Evolutionary conservation across 1,140 invertebrate species (phyloP).

Genomic region (Bombus superbus): DNA sequence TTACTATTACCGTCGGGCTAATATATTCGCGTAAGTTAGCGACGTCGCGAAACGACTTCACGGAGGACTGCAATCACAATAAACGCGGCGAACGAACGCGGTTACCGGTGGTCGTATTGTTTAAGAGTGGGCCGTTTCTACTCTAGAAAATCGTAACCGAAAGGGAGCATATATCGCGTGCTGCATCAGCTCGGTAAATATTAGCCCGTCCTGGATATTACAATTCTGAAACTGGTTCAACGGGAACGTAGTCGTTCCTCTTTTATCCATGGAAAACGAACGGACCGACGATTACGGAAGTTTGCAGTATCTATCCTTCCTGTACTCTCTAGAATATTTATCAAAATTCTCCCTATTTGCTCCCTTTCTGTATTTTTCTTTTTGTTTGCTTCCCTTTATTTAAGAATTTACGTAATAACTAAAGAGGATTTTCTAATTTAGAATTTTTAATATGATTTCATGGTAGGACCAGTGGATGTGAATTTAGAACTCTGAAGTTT

Average conservation of each 20-base stretch:
- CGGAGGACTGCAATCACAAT: slow-evolving; percentile 57
- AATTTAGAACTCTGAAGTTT: background rate
- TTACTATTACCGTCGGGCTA: slow-evolving; percentile 34
- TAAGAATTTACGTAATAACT: background rate
- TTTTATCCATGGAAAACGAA: background rate
- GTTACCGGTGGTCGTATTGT: slow-evolving; percentile 35
- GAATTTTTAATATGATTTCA: too few relatives aligned
- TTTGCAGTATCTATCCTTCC: background rate
- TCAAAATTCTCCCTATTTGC: background rate
- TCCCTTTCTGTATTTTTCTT: background rate
- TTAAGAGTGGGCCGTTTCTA: slow-evolving; percentile 19
- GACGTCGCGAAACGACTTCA: slow-evolving; percentile 29
- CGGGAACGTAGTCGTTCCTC: background rate
- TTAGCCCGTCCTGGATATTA: slow-evolving; percentile 33
- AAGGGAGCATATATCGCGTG: background rate
- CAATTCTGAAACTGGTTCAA: slow-evolving; percentile 36
- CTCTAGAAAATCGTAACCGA: background rate
- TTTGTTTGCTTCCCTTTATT: too few relatives aligned
- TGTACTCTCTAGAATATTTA: background rate
- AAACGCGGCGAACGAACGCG: slow-evolving; percentile 19
- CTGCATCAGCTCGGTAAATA: slow-evolving; percentile 33
- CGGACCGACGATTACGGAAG: background rate
- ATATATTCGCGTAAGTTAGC: slow-evolving; percentile 37
- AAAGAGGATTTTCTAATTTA: background rate
- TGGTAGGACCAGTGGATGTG: too few relatives aligned